Evolutionary conservation across 2,888 invertebrate species (phyloP).

Genomic region (Acanthosepion esculentum): DNA sequence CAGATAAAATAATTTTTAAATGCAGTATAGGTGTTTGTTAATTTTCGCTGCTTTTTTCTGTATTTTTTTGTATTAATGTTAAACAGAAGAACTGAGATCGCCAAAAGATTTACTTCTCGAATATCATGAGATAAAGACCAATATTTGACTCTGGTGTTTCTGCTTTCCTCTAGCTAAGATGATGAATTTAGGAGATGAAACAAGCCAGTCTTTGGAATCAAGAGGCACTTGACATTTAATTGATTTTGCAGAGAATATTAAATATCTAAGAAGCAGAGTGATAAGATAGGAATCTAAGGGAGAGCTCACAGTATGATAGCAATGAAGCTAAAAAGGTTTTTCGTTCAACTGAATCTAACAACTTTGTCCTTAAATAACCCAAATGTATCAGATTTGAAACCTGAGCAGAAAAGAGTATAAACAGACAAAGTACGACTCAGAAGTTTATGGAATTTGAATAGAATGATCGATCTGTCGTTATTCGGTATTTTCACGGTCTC

Average conservation of each 20-base stretch:
- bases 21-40: not conserved
- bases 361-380: not conserved
- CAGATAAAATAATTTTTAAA: not conserved
- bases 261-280: not conserved
- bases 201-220: conserved; percentile 3
- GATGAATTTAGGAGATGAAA: not conserved
- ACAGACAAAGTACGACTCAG: too few relatives aligned
- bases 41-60: too few relatives aligned
- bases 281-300: not conserved
- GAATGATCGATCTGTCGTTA: too few relatives aligned
- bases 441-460: too few relatives aligned
- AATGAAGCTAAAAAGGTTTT: not conserved
- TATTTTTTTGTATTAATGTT: not conserved
- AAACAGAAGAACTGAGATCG: not conserved
- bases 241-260: conserved; percentile 13
- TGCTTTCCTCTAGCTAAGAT: not conserved
- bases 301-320: not conserved
- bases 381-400: not conserved
- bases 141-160: not conserved
- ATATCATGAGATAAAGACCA: not conserved
- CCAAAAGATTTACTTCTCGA: not conserved
- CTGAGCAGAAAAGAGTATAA: not conserved
- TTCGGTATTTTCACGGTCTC: too few relatives aligned
- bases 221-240: conserved; percentile 20
- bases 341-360: not conserved